A percentile compares a stretch with the other conserved stretches of the same genome.
These are phyloP conservation scores for Zosterops pallidus DNA, from an alignment of 2,113 vertebrate species.

Conservation along the genomic window DNA sequence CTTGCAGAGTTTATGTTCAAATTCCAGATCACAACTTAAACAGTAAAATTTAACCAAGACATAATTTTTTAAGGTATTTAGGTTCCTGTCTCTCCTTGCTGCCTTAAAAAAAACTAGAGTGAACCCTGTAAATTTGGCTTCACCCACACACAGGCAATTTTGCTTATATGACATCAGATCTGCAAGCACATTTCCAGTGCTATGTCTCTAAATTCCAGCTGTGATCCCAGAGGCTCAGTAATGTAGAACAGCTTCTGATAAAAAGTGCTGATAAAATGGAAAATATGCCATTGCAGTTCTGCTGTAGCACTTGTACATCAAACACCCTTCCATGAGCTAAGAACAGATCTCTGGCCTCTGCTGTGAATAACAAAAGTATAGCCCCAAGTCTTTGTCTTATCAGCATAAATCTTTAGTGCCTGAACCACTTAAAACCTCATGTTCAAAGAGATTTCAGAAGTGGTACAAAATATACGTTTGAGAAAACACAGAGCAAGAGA, in stretches of 20 bases:
- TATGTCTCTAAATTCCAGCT: slow-evolving; percentile 25
- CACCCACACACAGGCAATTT: neutral
- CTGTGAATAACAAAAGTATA: neutral
- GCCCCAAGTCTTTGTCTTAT: neutral
- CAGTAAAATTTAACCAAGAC: neutral
- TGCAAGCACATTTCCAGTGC: neutral
- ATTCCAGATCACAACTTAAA: neutral
- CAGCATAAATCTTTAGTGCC: neutral
- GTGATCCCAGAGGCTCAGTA: slow-evolving; percentile 1
- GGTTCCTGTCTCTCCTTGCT: neutral
- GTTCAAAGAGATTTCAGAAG: neutral
- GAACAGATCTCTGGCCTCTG: neutral
- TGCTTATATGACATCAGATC: neutral
- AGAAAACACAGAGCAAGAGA: neutral
- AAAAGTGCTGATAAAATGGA: slow-evolving; percentile 29
- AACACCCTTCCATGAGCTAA: neutral
- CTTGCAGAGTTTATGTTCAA: neutral
- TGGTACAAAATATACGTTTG: neutral
- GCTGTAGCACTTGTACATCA: neutral
- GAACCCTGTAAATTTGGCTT: neutral
- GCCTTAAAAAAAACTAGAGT: neutral
- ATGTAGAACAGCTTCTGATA: slow-evolving; percentile 7
- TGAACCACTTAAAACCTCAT: neutral
- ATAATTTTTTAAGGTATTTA: neutral
- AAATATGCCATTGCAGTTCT: neutral